Percentiles rank a stretch among this genome's conserved stretches.
phyloP scores from a whole-genome alignment of 1,140 invertebrate species.

The Lordiphosa clarofinis region DNA sequence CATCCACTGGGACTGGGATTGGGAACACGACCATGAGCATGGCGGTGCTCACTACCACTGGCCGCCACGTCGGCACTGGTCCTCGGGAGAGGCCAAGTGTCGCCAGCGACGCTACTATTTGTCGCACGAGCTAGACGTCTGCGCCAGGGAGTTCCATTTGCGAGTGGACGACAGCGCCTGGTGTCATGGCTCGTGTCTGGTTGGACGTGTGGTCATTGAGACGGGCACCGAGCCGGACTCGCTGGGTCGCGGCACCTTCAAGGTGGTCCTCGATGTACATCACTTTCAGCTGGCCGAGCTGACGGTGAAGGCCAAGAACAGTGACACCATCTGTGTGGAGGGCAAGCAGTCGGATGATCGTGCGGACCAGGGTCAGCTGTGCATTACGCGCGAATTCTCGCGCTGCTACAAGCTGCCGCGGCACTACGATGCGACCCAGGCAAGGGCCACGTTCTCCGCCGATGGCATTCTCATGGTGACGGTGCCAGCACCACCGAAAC shows the following conservation, averaged over 20 bases:
- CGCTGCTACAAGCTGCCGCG: constrained; percentile 70
- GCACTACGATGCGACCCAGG: constrained; percentile 71
- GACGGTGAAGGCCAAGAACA: constrained; percentile 67
- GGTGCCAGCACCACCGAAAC: constrained; percentile 70
- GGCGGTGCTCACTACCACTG: constrained; percentile 47
- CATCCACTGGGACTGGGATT: constrained; percentile 75
- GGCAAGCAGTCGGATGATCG: constrained; percentile 69
- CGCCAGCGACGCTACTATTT: constrained; percentile 59
- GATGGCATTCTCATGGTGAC: constrained; percentile 74
- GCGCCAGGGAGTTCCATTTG: constrained; percentile 65
- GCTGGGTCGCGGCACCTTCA: constrained; percentile 67
- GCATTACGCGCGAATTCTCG: constrained; percentile 67
- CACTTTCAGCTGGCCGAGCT: constrained; percentile 67
- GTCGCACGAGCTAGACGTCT: constrained; percentile 65
- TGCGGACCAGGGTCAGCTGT: constrained; percentile 56
- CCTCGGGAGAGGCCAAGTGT: constrained; percentile 59
- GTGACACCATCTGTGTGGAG: constrained; percentile 65
- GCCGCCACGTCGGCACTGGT: constrained; percentile 56
- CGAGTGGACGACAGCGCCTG: constrained; percentile 66
- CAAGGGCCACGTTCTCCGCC: constrained; percentile 68
- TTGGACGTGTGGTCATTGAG: constrained; percentile 64
- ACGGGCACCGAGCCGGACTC: constrained; percentile 65
- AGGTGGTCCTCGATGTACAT: constrained; percentile 72
- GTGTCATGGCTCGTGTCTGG: constrained; percentile 72
- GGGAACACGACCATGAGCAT: constrained; percentile 62